Evolutionary conservation across 2,113 vertebrate species (phyloP), one percentile per base, ranked within the genome.

Genomic region (Eretmochelys imbricata): DNA sequence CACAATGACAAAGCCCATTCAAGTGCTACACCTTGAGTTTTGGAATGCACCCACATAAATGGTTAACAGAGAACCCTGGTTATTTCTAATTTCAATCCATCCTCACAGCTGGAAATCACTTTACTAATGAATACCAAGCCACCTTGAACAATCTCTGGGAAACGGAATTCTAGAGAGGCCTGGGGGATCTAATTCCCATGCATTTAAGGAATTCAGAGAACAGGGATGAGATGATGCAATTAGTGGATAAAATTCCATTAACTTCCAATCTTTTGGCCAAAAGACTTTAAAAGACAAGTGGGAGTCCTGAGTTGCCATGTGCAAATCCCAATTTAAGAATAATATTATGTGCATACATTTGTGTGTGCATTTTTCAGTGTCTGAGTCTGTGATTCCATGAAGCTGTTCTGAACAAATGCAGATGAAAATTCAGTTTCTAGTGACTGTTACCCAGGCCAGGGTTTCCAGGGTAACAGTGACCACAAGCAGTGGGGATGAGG

Each of bases 81-180:
- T 0, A 0, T 12, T 16, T 54, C 59, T 59, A 55, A 62, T 85
- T 85, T 88, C 75, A 5, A 0, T 2, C 1, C 29, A 16, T 8
- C 27, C 31, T 87, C 48, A 1, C 35, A 19, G 17, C 19, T 85
- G 62, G 35, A 92, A 85, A 91, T 55, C 53, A 87, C 38, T 42
- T 91, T 25, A 2, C 59, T 93, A 78, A 84, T 76, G 48, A 90
- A 82, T 72, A 86, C 2, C 3, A 46, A 14, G 13, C 14, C 87
- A 19, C 54, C 53, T 55, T 35, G 13, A 19, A 65, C 48, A 96
- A 94, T 93, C 90, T 93, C 84, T 93, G 91, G 94, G 94, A 95
- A 95, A 92, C 50, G 85, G 19, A 13, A 50, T 87, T 95, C 95
- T 62, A 59, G 1, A 10, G 25, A 38, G 89, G 14, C 50, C 86